Percentiles rank a stretch among this genome's conserved stretches.
Evolutionary conservation across 2,888 invertebrate genomes (phyloP).

Genomic region (Dioctria rufipes): DNA sequence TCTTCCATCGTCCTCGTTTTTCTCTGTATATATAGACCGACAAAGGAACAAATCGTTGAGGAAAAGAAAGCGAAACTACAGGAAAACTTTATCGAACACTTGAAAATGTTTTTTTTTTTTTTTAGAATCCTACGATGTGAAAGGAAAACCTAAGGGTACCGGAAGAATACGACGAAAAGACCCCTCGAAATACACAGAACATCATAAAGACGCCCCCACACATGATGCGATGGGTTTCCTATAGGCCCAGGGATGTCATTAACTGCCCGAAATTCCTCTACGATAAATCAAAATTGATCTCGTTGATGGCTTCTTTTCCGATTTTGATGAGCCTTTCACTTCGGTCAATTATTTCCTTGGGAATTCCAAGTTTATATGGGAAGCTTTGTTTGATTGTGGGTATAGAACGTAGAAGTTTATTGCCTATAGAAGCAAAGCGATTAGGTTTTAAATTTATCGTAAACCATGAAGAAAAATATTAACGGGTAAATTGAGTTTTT

Average conservation of each 20-base stretch:
- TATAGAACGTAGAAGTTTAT: neutral
- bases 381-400: slow-evolving; percentile 29
- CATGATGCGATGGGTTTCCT: slow-evolving; percentile 20
- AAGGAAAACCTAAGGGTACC: neutral
- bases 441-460: neutral
- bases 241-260: slow-evolving; percentile 53
- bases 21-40: neutral
- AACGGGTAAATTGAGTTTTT: too few relatives aligned
- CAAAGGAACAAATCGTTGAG: slow-evolving; percentile 11
- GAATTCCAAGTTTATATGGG: slow-evolving; percentile 29
- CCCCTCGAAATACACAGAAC: slow-evolving; percentile 2
- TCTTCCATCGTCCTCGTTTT: slow-evolving; percentile 9
- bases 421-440: neutral
- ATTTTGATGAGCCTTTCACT: slow-evolving; percentile 44
- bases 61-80: slow-evolving; percentile 40
- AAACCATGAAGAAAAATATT: neutral
- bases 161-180: neutral
- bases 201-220: slow-evolving; percentile 18
- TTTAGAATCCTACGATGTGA: neutral
- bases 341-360: slow-evolving; percentile 50
- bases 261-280: slow-evolving; percentile 38
- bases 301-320: slow-evolving; percentile 48
- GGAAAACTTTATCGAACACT: slow-evolving; percentile 29
- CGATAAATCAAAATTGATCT: slow-evolving; percentile 56
- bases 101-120: slow-evolving; percentile 26